Conservation (phyloP, 2,113 vertebrate genomes). For the Enhydra lutris region DNA sequence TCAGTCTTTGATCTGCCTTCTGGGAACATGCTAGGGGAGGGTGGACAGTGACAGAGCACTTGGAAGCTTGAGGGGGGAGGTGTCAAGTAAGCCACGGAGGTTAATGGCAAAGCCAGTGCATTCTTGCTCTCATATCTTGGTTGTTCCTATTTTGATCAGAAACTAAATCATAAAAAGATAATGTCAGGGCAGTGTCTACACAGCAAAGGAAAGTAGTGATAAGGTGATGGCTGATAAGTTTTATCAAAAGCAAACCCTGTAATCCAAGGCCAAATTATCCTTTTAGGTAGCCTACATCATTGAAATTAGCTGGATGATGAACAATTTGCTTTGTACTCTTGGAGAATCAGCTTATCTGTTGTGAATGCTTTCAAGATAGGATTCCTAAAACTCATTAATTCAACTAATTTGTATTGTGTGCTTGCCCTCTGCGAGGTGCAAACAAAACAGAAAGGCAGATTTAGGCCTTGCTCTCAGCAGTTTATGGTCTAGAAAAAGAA, state of each 20-base stretch:
- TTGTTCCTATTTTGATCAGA: slow-evolving; percentile 38
- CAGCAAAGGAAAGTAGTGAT: not conserved
- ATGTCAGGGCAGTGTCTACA: slow-evolving; percentile 20
- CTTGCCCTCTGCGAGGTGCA: not conserved
- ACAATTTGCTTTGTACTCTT: slow-evolving; percentile 11
- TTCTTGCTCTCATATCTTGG: not conserved
- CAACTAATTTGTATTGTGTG: slow-evolving; percentile 12
- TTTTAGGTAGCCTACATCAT: not conserved
- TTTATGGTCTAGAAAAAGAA: not conserved
- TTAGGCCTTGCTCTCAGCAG: not conserved
- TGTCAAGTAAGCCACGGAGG: not conserved
- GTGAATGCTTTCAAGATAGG: slow-evolving; percentile 8
- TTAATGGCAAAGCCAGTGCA: slow-evolving; percentile 27
- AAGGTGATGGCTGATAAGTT: slow-evolving; percentile 25
- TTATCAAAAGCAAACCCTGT: slow-evolving; percentile 36
- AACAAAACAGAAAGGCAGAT: not conserved
- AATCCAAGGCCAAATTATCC: slow-evolving; percentile 18
- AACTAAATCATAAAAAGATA: slow-evolving; percentile 63
- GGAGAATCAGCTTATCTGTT: not conserved
- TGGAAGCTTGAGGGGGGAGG: not conserved
- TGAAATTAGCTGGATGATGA: slow-evolving; percentile 27
- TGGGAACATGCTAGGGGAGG: not conserved
- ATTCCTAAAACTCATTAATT: slow-evolving; percentile 31
- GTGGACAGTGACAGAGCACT: not conserved
- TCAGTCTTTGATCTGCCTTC: slow-evolving; percentile 34